These are phyloP conservation scores for Danaus melanippus DNA, from an alignment of 1,140 invertebrate species.

Conservation along the genomic window DNA sequence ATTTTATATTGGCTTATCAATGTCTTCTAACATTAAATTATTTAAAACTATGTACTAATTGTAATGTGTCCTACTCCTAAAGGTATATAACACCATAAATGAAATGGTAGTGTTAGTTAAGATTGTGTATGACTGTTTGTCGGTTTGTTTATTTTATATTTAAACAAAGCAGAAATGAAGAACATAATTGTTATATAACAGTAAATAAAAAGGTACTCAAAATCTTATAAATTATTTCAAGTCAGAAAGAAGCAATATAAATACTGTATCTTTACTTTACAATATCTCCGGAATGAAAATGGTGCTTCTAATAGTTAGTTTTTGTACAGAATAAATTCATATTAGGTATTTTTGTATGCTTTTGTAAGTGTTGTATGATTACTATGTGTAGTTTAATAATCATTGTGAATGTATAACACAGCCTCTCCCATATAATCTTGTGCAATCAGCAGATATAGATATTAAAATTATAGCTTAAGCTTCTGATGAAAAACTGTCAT, in stretches of 20 bases:
- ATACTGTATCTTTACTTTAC: too few species aligned
- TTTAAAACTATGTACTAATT: not conserved
- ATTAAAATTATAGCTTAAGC: constrained; percentile 15
- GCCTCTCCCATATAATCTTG: constrained; percentile 26
- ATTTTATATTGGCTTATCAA: constrained; percentile 14
- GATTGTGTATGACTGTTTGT: too few species aligned
- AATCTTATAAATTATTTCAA: too few species aligned
- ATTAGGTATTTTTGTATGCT: constrained; percentile 56
- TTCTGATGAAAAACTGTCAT: not conserved
- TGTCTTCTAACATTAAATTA: constrained; percentile 4
- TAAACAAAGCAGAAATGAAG: too few species aligned
- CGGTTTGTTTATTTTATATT: too few species aligned
- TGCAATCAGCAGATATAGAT: constrained; percentile 37
- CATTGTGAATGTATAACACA: constrained; percentile 16
- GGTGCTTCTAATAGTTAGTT: constrained; percentile 69
- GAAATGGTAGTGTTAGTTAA: too few species aligned
- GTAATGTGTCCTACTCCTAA: not conserved
- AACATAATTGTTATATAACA: too few species aligned
- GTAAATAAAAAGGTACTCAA: too few species aligned
- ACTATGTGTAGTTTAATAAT: constrained; percentile 10
- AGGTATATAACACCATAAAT: constrained; percentile 1
- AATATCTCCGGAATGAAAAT: constrained; percentile 48
- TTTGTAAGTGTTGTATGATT: constrained; percentile 14
- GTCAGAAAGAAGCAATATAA: too few species aligned
- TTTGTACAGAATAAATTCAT: constrained; percentile 68